Conservation (phyloP, 2,888 invertebrate genomes). For the Perdita meconis region DNA sequence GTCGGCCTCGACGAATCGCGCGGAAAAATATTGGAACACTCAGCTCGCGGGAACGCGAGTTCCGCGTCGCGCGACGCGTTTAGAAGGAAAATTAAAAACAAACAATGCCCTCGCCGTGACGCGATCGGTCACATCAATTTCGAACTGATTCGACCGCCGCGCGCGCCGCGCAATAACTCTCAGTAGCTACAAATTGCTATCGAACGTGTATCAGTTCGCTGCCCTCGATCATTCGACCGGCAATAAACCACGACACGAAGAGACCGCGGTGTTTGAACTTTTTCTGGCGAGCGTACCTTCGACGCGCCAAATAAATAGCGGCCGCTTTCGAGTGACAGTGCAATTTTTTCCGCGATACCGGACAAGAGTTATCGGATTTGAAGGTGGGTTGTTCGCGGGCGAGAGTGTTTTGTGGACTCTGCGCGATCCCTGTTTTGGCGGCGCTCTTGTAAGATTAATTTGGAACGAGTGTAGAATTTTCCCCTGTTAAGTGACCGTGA, state of each 20-base stretch:
- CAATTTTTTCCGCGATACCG: slow-evolving; percentile 31
- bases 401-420: neutral
- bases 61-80: slow-evolving; percentile 34
- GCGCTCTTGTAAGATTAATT: no score
- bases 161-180: slow-evolving; percentile 51
- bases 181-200: slow-evolving; percentile 59
- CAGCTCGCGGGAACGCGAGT: slow-evolving; percentile 28
- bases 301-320: slow-evolving; percentile 38
- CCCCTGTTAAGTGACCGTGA: no score
- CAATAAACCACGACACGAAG: slow-evolving; percentile 54
- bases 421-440: no score
- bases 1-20: neutral
- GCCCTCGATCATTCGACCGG: slow-evolving; percentile 56
- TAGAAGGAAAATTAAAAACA: slow-evolving; percentile 66
- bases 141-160: slow-evolving; percentile 56
- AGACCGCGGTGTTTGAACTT: slow-evolving; percentile 53
- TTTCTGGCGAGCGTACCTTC: slow-evolving; percentile 40
- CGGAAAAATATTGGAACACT: slow-evolving; percentile 33
- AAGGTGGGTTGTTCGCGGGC: neutral
- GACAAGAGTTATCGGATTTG: slow-evolving; percentile 25
- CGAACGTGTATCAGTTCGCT: slow-evolving; percentile 59
- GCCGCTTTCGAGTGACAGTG: slow-evolving; percentile 5
- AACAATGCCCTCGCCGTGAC: slow-evolving; percentile 50
- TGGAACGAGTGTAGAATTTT: no score
- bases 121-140: slow-evolving; percentile 55